A percentile compares a stretch with the other conserved stretches of the same genome.
These are phyloP conservation scores for Fregetta grallaria DNA, from an alignment of 2,113 vertebrate species.

Conservation along the genomic window DNA sequence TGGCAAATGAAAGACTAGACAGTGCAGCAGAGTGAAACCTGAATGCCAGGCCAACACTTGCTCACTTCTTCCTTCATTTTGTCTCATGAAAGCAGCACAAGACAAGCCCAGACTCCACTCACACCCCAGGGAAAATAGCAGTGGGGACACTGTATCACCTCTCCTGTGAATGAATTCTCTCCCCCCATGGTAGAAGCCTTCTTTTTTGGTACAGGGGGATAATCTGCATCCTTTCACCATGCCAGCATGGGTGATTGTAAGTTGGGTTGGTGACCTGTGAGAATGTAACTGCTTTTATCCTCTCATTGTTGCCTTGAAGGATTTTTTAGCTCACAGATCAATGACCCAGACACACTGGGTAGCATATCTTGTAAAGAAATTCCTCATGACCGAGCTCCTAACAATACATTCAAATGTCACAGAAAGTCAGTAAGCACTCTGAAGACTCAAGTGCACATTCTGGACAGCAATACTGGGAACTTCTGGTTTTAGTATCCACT, in stretches of 20 bases:
- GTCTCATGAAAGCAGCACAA: neutral
- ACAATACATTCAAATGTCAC: constrained; percentile 37
- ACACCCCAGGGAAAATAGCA: neutral
- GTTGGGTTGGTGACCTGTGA: neutral
- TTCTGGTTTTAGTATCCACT: neutral
- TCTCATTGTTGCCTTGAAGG: neutral
- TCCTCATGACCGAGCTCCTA: neutral
- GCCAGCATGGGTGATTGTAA: neutral
- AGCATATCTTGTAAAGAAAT: constrained; percentile 31
- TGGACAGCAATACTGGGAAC: neutral
- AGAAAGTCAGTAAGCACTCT: constrained; percentile 5
- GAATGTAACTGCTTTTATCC: constrained; percentile 14
- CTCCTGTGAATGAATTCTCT: neutral
- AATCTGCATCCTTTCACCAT: neutral
- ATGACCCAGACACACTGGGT: neutral
- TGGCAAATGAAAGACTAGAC: neutral
- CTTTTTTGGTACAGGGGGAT: neutral
- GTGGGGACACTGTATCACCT: neutral
- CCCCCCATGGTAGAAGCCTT: neutral
- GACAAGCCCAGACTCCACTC: neutral
- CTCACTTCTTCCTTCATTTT: neutral
- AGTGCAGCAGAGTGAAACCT: neutral
- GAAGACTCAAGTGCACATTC: neutral
- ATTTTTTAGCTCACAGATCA: constrained; percentile 1
- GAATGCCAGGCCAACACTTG: neutral